Conservation (phyloP, 2,888 invertebrate genomes). For the Phytoseiulus persimilis region DNA sequence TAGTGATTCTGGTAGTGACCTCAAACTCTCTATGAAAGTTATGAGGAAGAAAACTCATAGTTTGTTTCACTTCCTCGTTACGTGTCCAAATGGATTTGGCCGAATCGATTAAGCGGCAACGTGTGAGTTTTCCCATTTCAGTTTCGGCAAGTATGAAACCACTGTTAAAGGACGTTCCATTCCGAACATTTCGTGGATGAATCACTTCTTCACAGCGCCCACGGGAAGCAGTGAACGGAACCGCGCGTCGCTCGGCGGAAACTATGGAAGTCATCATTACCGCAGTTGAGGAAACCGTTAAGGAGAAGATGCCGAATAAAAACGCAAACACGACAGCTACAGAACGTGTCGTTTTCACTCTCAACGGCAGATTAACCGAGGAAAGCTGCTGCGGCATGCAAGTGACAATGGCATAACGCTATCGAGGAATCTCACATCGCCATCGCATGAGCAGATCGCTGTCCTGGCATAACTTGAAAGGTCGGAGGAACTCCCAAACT, state of each 20-base stretch:
- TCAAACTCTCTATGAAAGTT: background rate
- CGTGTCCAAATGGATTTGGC: background rate
- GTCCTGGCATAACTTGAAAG: too few relatives aligned
- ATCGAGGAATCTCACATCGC: too few relatives aligned
- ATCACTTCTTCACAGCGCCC: background rate
- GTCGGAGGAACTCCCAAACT: too few relatives aligned
- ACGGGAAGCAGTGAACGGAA: background rate
- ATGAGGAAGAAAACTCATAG: background rate
- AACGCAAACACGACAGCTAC: background rate
- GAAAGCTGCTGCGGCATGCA: background rate
- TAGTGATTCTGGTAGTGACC: background rate
- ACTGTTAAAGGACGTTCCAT: background rate
- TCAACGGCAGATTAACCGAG: background rate
- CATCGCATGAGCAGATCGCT: too few relatives aligned
- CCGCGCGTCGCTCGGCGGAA: background rate
- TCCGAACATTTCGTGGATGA: background rate
- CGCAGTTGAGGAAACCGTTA: background rate
- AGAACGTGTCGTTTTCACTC: background rate
- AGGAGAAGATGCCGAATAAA: background rate
- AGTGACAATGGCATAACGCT: too few relatives aligned
- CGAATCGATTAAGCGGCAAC: background rate
- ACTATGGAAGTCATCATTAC: background rate
- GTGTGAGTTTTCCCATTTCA: background rate
- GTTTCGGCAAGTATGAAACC: background rate
- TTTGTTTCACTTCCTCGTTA: background rate